These are phyloP conservation scores for Cryptus viduatorius DNA, from an alignment of 2,888 invertebrate species.

Conservation along the genomic window DNA sequence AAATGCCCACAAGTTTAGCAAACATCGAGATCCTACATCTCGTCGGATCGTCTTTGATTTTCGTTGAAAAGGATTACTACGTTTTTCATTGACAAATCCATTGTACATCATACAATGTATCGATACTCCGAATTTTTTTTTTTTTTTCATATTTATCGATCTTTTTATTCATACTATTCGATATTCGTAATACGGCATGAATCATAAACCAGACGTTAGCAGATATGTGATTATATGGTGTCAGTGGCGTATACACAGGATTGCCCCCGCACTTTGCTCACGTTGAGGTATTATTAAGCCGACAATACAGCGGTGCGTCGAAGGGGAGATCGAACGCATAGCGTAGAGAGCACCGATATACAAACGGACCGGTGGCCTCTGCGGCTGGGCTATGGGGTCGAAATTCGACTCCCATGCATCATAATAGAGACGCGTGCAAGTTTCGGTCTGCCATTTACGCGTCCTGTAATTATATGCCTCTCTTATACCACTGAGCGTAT, in stretches of 20 bases:
- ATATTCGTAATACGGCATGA: conserved; percentile 75
- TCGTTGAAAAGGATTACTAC: not conserved
- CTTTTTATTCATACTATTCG: conserved; percentile 69
- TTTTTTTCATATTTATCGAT: conserved; percentile 2
- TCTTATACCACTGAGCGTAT: conserved; percentile 63
- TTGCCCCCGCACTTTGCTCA: conserved; percentile 79
- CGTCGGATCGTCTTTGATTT: no score
- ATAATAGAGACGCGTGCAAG: conserved; percentile 82
- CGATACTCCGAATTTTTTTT: not conserved
- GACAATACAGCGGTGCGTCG: conserved; percentile 76
- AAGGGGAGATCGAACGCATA: conserved; percentile 45
- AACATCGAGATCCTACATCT: no score
- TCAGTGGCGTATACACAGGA: conserved; percentile 78
- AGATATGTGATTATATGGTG: conserved; percentile 83
- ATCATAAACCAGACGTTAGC: conserved; percentile 76
- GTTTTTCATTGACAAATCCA: not conserved
- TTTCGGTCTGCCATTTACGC: conserved; percentile 79
- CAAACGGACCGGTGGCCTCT: conserved; percentile 70
- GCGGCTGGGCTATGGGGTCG: conserved; percentile 83
- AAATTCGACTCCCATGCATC: conserved; percentile 84
- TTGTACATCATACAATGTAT: not conserved
- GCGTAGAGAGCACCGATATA: conserved; percentile 33
- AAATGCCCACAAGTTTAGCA: no score
- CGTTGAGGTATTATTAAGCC: conserved; percentile 82
- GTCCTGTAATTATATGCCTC: conserved; percentile 81